Conservation (phyloP, 2,888 invertebrate genomes). For the Ectobius pallidus region DNA sequence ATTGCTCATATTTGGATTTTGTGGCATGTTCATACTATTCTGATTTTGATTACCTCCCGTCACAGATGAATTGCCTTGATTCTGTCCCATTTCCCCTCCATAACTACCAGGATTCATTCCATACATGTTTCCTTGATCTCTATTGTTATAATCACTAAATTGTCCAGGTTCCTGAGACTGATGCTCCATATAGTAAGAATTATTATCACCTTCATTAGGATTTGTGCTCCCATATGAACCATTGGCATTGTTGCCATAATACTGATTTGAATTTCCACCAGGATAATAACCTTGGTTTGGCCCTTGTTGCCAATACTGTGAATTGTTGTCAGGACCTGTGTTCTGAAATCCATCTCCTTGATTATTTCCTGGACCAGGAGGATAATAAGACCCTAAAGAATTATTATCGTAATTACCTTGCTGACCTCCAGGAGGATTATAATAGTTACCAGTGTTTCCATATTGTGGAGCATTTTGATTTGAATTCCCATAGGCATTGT, state of each 20-base stretch:
- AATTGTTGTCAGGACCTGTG: not conserved
- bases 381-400: slow-evolving; percentile 11
- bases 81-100: slow-evolving; percentile 11
- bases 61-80: too few species aligned
- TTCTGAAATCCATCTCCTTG: slow-evolving; percentile 13
- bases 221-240: slow-evolving; percentile 17
- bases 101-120: not conserved
- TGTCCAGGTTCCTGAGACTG: slow-evolving; percentile 7
- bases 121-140: slow-evolving; percentile 24
- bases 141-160: slow-evolving; percentile 14
- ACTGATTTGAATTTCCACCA: slow-evolving; percentile 30
- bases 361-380: not conserved
- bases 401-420: slow-evolving; percentile 14
- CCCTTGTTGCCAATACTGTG: slow-evolving; percentile 29
- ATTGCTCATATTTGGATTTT: slow-evolving; percentile 7
- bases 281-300: slow-evolving; percentile 9
- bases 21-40: slow-evolving; percentile 18
- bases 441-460: slow-evolving; percentile 11
- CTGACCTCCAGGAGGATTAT: not conserved
- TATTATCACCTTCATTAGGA: slow-evolving; percentile 4
- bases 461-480: not conserved
- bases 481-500: not conserved
- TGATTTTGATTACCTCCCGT: not conserved
- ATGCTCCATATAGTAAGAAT: slow-evolving; percentile 26
- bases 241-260: slow-evolving; percentile 27